Evolutionary conservation across 2,888 invertebrate species (phyloP), one percentile per base, ranked within the genome.

Genomic region (Eurytoma adleriae): DNA sequence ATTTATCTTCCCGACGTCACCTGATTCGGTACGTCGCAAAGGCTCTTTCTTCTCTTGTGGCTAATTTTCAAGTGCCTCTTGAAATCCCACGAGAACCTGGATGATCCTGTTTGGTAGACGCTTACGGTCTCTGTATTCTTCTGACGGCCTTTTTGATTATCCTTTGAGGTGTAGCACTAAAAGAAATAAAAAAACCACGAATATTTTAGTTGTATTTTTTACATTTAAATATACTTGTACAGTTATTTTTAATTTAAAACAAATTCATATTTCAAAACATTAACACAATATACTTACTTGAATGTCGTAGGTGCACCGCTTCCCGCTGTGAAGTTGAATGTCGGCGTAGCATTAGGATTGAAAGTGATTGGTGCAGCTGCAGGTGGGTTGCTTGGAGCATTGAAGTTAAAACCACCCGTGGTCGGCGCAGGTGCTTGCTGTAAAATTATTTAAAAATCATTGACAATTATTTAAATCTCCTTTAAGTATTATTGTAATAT

Each of bases 251-350:
- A 20, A 57, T 5, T 70, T 79, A 4, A 27, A 56, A 48, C 7
- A 40, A 40, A 40, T 40, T 10, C 10, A 40, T 10, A 10, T 40
- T 40, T 10, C 7, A 40, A 40, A 40, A 40, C 10, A 40, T 10
- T 40, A 40, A 40, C 40, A 7, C 10, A 40, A 40, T 5, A 40
- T 10, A 91, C 91, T 91, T 89, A 92, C 93, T 90, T 91, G 86
- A 92, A 92, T 73, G 87, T 82, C 1, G 91, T 85, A 71, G 91
- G 88, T 79, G 89, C 89, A 68, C 68, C 75, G 62, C 84, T 86
- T 66, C 92, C 92, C 68, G 91, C 91, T 5, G 92, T 92, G 80
- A 93, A 93, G 81, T 92, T 92, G 84, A 92, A 92, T 7, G 90
- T 88, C 56, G 92, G 92, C 83, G 89, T 89, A 52, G 89, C 87